Percentiles rank a stretch among this genome's conserved stretches.
Conservation (phyloP, 2,888 invertebrate genomes). For the Girardia tigrina region DNA sequence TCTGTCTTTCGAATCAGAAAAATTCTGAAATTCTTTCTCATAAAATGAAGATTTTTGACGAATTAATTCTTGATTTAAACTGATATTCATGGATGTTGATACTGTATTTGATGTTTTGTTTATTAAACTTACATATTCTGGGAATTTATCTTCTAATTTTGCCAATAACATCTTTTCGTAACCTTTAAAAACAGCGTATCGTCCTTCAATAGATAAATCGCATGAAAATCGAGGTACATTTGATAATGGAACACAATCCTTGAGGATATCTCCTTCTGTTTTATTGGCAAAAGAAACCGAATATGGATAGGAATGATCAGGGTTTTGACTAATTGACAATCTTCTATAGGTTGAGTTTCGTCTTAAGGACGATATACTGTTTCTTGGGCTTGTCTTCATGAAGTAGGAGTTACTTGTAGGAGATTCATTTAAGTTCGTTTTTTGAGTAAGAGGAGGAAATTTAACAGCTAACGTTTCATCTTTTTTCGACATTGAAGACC, state of each 20-base stretch:
- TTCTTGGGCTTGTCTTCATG: slow-evolving; percentile 16
- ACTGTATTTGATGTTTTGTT: slow-evolving; percentile 1
- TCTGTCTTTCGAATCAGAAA: neutral
- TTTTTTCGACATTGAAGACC: neutral
- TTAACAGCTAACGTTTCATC: neutral
- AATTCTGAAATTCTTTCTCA: neutral
- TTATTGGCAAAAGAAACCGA: neutral
- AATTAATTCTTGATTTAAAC: neutral
- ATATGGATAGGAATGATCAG: neutral
- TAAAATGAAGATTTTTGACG: neutral
- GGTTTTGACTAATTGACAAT: neutral
- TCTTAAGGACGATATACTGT: neutral
- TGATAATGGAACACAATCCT: neutral
- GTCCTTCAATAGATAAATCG: neutral
- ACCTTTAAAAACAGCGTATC: slow-evolving; percentile 1
- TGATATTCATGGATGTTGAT: neutral
- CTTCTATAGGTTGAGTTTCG: neutral
- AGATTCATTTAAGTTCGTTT: neutral
- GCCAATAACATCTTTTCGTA: neutral
- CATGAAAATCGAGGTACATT: neutral
- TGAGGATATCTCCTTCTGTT: neutral
- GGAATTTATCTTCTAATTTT: neutral
- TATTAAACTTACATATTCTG: neutral
- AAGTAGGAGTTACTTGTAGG: neutral
- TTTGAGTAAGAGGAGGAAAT: neutral